Base-by-base conservation (phyloP, 2,888 invertebrate genomes). In the Elegia similella region DNA sequence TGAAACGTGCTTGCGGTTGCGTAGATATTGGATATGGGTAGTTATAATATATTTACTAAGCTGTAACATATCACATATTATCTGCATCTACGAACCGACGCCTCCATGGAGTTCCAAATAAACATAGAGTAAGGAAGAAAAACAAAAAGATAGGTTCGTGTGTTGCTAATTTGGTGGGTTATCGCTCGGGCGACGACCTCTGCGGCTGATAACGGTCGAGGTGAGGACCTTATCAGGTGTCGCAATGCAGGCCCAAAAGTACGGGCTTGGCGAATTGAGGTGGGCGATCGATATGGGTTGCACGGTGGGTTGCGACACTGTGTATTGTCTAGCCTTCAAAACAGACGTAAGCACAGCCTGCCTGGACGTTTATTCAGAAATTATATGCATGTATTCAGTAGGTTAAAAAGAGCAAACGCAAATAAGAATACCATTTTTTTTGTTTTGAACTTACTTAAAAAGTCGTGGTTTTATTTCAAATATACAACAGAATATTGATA, bases 201-300 rank as follows among this genome's bases (percentile, higher is more conserved):
- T 42, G 62, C 62, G 60, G 65, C 68, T 82, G 86, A 86, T 87
- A 87, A 80, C 72, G 70, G 70, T 68, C 67, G 73, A 58, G 62
- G 61, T 72, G 73, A 75, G 76, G 69, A 70, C 73, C 76, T 80
- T 86, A 88, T 87, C 87, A 83, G 77, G 76, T 83, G 85, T 78
- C 84, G 86, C 86, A 86, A 83, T 86, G 85, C 86, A 86, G 84
- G 70, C 73, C 84, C 68, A 83, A 86, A 84, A 82, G 66, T 62
- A 64, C 72, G 70, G 71, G 70, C 61, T 65, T 59, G 58, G 47
- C 58, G 55, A 57, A 58, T 63, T 62, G 70, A 76, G 77, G 74
- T 74, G 72, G 65, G 66, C 68, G 80, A 86, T 83, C 84, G 73
- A 85, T 82, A 81, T 67, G 56, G 57, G 47, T 42, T 47, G 34